Evolutionary conservation across 2,888 invertebrate genomes (phyloP), one percentile per base, ranked within the genome.

Genomic region (Argyresthia albistria): DNA sequence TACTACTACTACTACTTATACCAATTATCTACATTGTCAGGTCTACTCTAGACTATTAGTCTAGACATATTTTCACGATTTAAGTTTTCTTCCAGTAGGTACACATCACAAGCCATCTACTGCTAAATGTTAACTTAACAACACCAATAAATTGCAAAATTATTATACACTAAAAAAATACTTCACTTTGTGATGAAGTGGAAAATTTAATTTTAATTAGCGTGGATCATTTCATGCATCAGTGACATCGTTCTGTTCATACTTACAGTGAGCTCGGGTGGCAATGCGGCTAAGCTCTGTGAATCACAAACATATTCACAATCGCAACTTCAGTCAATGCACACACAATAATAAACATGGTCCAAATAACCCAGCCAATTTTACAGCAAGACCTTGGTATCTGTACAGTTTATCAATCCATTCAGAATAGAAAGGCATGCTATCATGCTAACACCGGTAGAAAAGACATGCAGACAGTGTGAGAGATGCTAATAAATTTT

Each of bases 241-340:
- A 25, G 25, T 25, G 25, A 25, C 60, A 60, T 61, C 55, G 54
- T 58, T 58, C 62, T 60, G 58, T 64, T 53, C 6, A 74, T 90
- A 92, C 93, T 94, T 91, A 94, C 94, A 79, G 92, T 93, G 80
- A 93, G 90, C 78, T 93, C 93, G 82, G 91, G 91, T 73, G 93
- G 93, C 72, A 94, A 89, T 79, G 93, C 92, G 72, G 93, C 93
- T 91, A 94, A 90, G 89, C 90, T 93, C 94, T 94, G 93, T 82
- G 93, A 90, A 89, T 73, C 79, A 84, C 70, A 88, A 86, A 88
- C 72, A 81, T 84, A 83, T 83, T 76, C 81, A 86, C 80, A 83
- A 76, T 77, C 73, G 66, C 76, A 73, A 47, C 46, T 36, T 4
- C 48, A 43, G 60, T 58, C 61, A 53, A 54, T 55, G 59, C 42